Evolutionary conservation across 2,888 invertebrate species (phyloP), one percentile per base, ranked within the genome.

Genomic region (Latrodectus elegans): DNA sequence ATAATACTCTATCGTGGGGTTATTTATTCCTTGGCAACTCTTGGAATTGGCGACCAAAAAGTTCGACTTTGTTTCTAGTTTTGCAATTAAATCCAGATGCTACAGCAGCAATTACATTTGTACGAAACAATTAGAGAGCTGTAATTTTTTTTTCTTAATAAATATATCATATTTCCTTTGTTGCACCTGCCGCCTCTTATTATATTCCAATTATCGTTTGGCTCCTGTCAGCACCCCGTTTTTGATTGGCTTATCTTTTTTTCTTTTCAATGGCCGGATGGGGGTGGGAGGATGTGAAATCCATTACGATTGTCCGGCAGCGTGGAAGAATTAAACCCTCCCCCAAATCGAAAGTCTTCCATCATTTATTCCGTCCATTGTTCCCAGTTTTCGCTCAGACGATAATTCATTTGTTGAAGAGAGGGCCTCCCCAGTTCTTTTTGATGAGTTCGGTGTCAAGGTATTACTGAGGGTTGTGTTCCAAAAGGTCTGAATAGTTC

Each of bases 181-280:
- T 51, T 52, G 82, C 82, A 82, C 82, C 82, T 82, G 82, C 68
- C 75, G 53, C 51, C 68, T 38, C 75, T 55, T 76, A 82, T 82
- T 75, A 82, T 82, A 75, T 60, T 65, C 70, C 82, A 82, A 82
- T 75, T 82, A 82, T 82, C 82, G 74, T 75, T 60, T 60, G 12
- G 38, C 60, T 53, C 70, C 75, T 82, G 82, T 82, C 82, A 82
- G 70, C 82, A 51, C 26, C 73, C 11, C 17, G 14, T 60, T 38
- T 60, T 60, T 60, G 60, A 60, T 60, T 60, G 14, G n/a, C 38
- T 15, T 60, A 60, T 60, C 6, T 60, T 60, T 55, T 55, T 60
- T 60, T 60, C 60, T 60, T 60, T 15, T 60, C 60, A 60, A 60
- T 60, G 14, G n/a, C 60, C 60, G 60, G 60, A 60, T 60, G 60